A percentile compares a stretch with the other conserved stretches of the same genome.
Evolutionary conservation across 2,888 invertebrate genomes (phyloP).

Genomic region (Ectropis crepuscularia): DNA sequence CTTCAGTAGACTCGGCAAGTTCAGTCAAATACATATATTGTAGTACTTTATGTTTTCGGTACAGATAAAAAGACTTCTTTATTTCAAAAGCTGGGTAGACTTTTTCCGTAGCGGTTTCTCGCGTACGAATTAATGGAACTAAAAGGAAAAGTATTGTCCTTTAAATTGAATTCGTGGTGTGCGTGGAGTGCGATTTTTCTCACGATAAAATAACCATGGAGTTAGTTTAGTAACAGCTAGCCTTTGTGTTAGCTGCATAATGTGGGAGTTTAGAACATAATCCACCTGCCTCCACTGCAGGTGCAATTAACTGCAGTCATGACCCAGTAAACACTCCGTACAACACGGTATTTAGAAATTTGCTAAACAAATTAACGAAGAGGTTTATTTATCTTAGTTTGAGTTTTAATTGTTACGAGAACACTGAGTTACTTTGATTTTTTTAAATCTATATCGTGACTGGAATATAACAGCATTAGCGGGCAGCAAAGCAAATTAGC

Average conservation of each 20-base stretch:
- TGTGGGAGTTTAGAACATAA: conserved; percentile 53
- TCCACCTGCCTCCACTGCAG: conserved; percentile 40
- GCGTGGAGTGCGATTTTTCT: conserved; percentile 17
- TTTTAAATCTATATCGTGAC: too few relatives aligned
- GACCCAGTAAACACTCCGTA: conserved; percentile 40
- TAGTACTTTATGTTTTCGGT: conserved; percentile 5
- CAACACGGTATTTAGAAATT: conserved; percentile 7
- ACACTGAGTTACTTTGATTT: too few relatives aligned
- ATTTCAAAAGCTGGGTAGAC: conserved; percentile 1
- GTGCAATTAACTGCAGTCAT: conserved; percentile 45
- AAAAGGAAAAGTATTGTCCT: conserved; percentile 14
- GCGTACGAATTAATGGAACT: conserved; percentile 13
- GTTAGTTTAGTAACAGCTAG: conserved; percentile 4
- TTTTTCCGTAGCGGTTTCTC: conserved; percentile 17
- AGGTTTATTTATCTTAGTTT: background rate
- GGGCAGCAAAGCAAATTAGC: conserved; percentile 8
- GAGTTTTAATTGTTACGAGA: too few relatives aligned
- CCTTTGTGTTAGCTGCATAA: conserved; percentile 35
- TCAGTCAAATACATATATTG: conserved; percentile 13
- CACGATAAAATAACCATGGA: conserved; percentile 20
- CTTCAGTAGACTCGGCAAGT: conserved; percentile 7
- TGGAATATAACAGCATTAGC: background rate
- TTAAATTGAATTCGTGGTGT: conserved; percentile 2
- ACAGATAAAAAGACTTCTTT: conserved; percentile 16
- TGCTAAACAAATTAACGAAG: background rate